phyloP scores from a whole-genome alignment of 2,888 invertebrate genomes.

The Ormyrus labotus region DNA sequence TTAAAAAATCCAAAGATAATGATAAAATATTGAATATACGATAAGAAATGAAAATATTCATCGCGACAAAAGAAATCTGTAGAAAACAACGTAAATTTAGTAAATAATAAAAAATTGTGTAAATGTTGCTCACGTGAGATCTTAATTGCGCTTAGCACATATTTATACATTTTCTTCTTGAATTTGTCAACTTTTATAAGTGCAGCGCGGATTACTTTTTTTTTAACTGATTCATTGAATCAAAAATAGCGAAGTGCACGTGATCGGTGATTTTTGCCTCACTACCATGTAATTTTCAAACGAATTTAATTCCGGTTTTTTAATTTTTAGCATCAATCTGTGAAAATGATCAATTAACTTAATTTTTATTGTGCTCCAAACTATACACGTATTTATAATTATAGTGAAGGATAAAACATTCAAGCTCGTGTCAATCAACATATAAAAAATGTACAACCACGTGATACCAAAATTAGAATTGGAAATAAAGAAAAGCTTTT shows the following conservation, averaged over 20 bases:
- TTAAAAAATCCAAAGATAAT: background rate
- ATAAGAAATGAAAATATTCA: too few relatives aligned
- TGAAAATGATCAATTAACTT: too few relatives aligned
- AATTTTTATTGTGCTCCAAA: too few relatives aligned
- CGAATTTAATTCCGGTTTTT: too few relatives aligned
- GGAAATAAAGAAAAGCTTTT: background rate
- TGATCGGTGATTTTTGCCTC: slow-evolving; percentile 4
- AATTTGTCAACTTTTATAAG: background rate
- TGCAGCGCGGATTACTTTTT: slow-evolving; percentile 24
- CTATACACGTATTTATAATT: too few relatives aligned
- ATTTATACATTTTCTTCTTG: slow-evolving; percentile 28
- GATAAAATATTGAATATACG: too few relatives aligned
- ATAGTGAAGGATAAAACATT: too few relatives aligned
- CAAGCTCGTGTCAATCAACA: too few relatives aligned
- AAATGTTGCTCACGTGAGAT: background rate
- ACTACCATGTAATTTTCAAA: background rate
- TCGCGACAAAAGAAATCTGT: too few relatives aligned
- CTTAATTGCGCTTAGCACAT: background rate
- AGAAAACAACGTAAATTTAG: background rate
- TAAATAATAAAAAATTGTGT: slow-evolving; percentile 9
- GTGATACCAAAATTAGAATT: too few relatives aligned
- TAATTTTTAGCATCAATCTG: too few relatives aligned
- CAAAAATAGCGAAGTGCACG: background rate
- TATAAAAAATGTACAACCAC: too few relatives aligned
- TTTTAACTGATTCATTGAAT: slow-evolving; percentile 7